A percentile compares a stretch with the other conserved stretches of the same genome.
phyloP scores from a whole-genome alignment of 2,888 invertebrate species.

The Candidula unifasciata region DNA sequence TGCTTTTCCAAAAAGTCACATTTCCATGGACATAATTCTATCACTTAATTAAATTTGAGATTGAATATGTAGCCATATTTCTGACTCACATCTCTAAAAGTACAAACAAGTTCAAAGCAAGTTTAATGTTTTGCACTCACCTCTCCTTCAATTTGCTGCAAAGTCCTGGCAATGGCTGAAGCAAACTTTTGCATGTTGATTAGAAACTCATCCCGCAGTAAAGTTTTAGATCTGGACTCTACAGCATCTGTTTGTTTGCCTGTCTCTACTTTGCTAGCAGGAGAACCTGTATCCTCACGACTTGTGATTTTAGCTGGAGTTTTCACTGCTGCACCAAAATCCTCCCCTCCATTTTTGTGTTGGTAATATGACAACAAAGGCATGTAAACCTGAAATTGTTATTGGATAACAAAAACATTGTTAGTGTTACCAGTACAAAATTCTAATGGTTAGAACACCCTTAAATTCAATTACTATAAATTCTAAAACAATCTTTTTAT shows the following conservation, averaged over 20 bases:
- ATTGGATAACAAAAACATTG: not conserved
- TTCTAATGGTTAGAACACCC: not conserved
- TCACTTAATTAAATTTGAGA: no score
- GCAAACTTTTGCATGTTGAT: slow-evolving; percentile 81
- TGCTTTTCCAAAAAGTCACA: no score
- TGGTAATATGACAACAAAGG: slow-evolving; percentile 76
- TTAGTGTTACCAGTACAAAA: not conserved
- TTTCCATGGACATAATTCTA: no score
- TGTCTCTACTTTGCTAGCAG: slow-evolving; percentile 40
- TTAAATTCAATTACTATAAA: not conserved
- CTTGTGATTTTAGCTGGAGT: slow-evolving; percentile 60
- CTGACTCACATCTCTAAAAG: no score
- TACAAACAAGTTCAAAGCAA: not conserved
- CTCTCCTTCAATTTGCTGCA: slow-evolving; percentile 87
- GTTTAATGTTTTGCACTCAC: slow-evolving; percentile 9
- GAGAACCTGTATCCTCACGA: slow-evolving; percentile 60
- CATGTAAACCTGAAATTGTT: slow-evolving; percentile 73
- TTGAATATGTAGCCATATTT: no score
- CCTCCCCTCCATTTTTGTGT: slow-evolving; percentile 68
- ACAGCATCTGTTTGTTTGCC: slow-evolving; percentile 61
- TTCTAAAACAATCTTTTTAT: not conserved
- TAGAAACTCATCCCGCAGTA: slow-evolving; percentile 80
- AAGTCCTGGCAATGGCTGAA: slow-evolving; percentile 82
- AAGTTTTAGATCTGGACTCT: slow-evolving; percentile 72
- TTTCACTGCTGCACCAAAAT: slow-evolving; percentile 37